Conservation (phyloP, 1,140 invertebrate species). For the Kradibia gibbosae region DNA sequence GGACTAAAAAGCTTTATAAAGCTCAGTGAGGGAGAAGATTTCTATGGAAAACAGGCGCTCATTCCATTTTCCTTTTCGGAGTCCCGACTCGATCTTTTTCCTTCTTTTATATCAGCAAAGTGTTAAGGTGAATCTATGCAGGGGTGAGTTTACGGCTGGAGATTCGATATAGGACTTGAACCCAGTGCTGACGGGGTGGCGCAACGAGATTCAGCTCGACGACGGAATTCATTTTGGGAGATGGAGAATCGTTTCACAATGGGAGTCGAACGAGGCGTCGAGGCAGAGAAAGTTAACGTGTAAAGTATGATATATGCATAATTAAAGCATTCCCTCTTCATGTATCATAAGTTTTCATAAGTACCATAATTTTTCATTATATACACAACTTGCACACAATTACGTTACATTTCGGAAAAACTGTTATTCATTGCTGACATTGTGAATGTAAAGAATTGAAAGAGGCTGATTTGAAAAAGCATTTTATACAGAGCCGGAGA, state of each 20-base stretch:
- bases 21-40: conserved; percentile 30
- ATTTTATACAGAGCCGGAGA: not conserved
- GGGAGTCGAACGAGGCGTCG: conserved; percentile 10
- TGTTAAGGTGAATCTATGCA: conserved; percentile 53
- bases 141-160: conserved; percentile 52
- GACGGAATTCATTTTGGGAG: conserved; percentile 49
- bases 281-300: not conserved
- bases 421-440: too few relatives aligned
- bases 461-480: too few relatives aligned
- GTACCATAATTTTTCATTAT: too few relatives aligned
- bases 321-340: conserved; percentile 42
- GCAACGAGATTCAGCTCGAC: conserved; percentile 29
- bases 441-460: too few relatives aligned
- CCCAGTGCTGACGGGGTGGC: conserved; percentile 1
- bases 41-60: conserved; percentile 45
- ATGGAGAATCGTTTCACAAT: conserved; percentile 45
- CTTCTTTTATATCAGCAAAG: conserved; percentile 48
- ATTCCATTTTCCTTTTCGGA: conserved; percentile 42
- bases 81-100: conserved; percentile 38
- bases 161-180: conserved; percentile 10
- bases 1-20: conserved; percentile 35
- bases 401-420: not conserved
- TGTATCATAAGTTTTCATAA: too few relatives aligned
- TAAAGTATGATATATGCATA: conserved; percentile 17
- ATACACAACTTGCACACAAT: too few relatives aligned